Evolutionary conservation across 2,888 invertebrate species (phyloP), one percentile per base, ranked within the genome.

Genomic region (Lypha dubia): DNA sequence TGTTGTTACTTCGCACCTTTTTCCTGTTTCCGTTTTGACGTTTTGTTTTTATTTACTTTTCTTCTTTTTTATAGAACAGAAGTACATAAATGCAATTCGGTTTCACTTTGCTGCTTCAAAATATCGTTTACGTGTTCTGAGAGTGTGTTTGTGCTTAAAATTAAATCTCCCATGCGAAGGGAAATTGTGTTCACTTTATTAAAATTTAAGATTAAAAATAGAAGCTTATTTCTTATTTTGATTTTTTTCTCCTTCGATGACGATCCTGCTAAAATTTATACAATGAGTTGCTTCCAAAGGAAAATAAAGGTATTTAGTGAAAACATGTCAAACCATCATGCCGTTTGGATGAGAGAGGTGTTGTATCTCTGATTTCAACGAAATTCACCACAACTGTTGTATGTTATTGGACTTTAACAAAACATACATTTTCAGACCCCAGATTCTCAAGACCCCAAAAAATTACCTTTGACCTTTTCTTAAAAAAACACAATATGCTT

Each of bases 1-100:
- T 84, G 68, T 77, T 84, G 56, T 81, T 71, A 88, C 87, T 89
- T 89, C 89, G 88, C 89, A 88, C 89, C 89, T 89, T 89, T 83
- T 89, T 89, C 89, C 89, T 88, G 86, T 85, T 86, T 85, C 77
- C 83, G 79, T 84, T 85, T 81, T 73, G 73, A 67, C 76, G 79
- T 79, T 82, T 51, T 60, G 85, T 71, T 71, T 84, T 81, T 84
- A 46, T 81, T 81, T 81, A 70, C 60, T 79, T 70, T 70, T 49
- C 5, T 56, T 74, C 74, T 49, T 15, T 35, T 13, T 44, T 56
- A 1, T 1, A 44, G 38, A 49, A 49, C 15, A 70, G 44, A 44
- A 71, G 49, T 20, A n/a, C n/a, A n/a, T n/a, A 60, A 67, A 53
- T 71, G 74, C 71, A 79, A 74, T 28, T 28, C 49, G 68, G 49